These are phyloP conservation scores for Enteromius treurensis DNA, from an alignment of 2,797 vertebrate species.

Conservation along the genomic window DNA sequence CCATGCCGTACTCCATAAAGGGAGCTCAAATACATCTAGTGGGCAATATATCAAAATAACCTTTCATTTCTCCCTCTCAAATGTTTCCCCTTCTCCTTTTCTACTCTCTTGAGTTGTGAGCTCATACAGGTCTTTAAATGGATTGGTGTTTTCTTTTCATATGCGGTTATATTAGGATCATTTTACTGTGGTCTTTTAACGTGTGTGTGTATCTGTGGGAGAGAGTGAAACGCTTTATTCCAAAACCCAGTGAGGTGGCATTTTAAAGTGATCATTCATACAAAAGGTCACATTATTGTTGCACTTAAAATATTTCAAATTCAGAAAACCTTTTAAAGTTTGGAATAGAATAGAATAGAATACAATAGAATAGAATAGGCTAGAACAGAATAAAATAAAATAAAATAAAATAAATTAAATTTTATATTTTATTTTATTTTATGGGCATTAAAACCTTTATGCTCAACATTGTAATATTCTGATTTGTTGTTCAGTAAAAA, in stretches of 20 bases:
- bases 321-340: neutral
- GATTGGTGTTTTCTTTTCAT: slow-evolving; percentile 42
- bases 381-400: too few species aligned
- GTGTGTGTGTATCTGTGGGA: slow-evolving; percentile 16
- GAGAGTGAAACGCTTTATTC: slow-evolving; percentile 9
- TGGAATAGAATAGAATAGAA: too few species aligned
- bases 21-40: slow-evolving; percentile 26
- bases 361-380: too few species aligned
- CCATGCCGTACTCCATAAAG: slow-evolving; percentile 26
- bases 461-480: neutral
- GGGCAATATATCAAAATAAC: slow-evolving; percentile 26
- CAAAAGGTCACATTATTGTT: neutral
- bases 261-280: neutral
- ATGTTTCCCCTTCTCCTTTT: neutral
- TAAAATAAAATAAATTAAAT: too few species aligned
- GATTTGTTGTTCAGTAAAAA: neutral
- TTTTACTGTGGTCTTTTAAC: slow-evolving; percentile 9
- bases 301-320: neutral
- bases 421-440: too few species aligned
- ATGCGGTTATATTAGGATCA: slow-evolving; percentile 28
- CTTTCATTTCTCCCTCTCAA: slow-evolving; percentile 46
- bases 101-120: slow-evolving; percentile 42
- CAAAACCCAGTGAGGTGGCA: neutral
- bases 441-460: neutral
- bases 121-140: slow-evolving; percentile 42